phyloP scores from a whole-genome alignment of 2,888 invertebrate genomes.

The Aspidiotus destructor region DNA sequence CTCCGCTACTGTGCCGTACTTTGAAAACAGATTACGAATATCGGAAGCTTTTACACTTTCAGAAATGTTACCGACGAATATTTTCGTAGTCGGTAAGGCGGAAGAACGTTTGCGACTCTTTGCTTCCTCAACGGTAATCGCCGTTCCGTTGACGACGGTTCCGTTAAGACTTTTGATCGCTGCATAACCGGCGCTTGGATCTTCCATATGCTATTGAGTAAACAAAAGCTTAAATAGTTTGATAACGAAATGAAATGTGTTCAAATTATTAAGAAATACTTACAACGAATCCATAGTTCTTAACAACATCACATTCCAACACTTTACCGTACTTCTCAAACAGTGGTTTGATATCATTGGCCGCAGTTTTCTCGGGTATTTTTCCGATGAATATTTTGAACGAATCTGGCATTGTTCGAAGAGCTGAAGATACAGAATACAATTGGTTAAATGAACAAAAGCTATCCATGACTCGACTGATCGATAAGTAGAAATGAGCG shows the following conservation, averaged over 20 bases:
- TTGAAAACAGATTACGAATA: slow-evolving; percentile 84
- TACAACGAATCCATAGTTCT: slow-evolving; percentile 95
- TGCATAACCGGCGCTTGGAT: slow-evolving; percentile 81
- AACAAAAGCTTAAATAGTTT: not conserved
- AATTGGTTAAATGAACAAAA: too few species aligned
- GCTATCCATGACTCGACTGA: too few species aligned
- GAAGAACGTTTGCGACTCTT: slow-evolving; percentile 81
- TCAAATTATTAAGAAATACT: slow-evolving; percentile 39
- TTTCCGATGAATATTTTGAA: slow-evolving; percentile 98
- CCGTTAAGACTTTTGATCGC: slow-evolving; percentile 85
- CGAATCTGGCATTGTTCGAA: slow-evolving; percentile 47
- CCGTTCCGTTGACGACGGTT: slow-evolving; percentile 73
- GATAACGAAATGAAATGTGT: not conserved
- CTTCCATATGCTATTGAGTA: slow-evolving; percentile 70
- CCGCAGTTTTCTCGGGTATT: slow-evolving; percentile 82
- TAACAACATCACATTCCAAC: slow-evolving; percentile 94
- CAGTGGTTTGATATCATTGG: slow-evolving; percentile 77
- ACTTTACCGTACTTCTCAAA: slow-evolving; percentile 97
- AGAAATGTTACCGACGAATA: slow-evolving; percentile 93
- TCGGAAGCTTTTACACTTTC: slow-evolving; percentile 87
- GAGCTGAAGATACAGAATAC: too few species aligned
- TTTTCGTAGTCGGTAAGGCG: slow-evolving; percentile 74
- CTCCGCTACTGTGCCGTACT: slow-evolving; percentile 90
- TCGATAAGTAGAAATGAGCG: too few species aligned
- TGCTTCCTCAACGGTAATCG: slow-evolving; percentile 83